Base-by-base conservation (phyloP, 2,797 vertebrate genomes). In the Megalops cyprinoides region DNA sequence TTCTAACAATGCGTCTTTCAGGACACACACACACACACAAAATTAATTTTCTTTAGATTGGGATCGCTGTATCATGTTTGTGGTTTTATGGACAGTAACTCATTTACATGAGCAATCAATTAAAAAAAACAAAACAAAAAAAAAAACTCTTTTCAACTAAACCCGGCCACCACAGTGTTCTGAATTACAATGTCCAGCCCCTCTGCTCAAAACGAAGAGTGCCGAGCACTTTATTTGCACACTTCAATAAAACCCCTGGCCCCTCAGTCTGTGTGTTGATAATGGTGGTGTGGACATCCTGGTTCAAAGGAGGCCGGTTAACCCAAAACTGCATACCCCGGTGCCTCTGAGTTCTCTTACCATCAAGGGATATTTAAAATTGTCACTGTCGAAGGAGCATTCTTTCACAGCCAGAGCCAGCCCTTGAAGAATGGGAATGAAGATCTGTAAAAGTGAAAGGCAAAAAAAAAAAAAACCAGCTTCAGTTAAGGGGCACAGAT, bases 281-380 rank as follows among this genome's bases (percentile, higher is more conserved):
- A 23, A 20, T 69, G 65, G 23, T n/a, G 37, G 44, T 1, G 28
- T 23, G 34, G 67, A 39, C 5, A 44, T 31, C 20, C 67, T n/a
- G 34, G 1, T 71, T 44, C 67, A n/a, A 44, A 71, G 18, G 18
- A 71, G 44, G n/a, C n/a, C n/a, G 44, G 18, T 42, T 31, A 20
- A 2, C 18, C 37, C 10, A 39, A 71, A 9, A 44, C 37, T 23
- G 23, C 9, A 53, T 10, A 53, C 51, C 25, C 60, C 60, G 62
- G 4, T 25, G 73, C n/a, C n/a, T 8, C 10, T 74, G 9, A 46
- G 55, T 34, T 56, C 23, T 12, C 94, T 96, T 95, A 99, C 98
- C 98, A 99, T 98, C 67, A 99, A 95, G 25, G 98, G 98, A 75
- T 97, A 99, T 92, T 99, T 99, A 90, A 98, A 99, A 93, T 97